Evolutionary conservation across 2,113 vertebrate species (phyloP).

Genomic region (Mus musculus): DNA sequence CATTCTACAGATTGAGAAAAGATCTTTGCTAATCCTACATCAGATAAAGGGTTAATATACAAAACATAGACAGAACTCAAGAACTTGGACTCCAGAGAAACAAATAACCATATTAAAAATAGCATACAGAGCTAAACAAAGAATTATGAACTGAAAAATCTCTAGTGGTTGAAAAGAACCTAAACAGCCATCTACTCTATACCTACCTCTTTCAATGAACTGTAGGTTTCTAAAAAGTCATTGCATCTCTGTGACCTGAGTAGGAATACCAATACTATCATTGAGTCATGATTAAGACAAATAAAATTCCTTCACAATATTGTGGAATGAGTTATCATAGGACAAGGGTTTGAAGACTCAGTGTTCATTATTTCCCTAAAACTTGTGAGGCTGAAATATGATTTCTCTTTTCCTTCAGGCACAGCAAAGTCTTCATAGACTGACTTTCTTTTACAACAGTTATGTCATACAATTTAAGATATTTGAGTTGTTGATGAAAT

Average conservation of each 20-base stretch:
- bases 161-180: no score
- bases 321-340: neutral
- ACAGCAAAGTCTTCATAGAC: neutral
- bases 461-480: slow-evolving; percentile 42
- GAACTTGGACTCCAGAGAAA: no score
- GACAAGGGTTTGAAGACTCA: neutral
- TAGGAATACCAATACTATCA: neutral
- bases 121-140: no score
- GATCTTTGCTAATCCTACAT: no score
- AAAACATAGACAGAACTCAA: no score
- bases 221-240: neutral
- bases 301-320: neutral
- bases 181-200: neutral
- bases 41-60: no score
- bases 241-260: neutral
- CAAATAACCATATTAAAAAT: no score
- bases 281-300: neutral
- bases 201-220: neutral
- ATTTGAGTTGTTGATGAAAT: slow-evolving; percentile 35
- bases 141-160: no score
- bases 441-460: slow-evolving; percentile 7
- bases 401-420: slow-evolving; percentile 15
- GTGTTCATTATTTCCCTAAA: slow-evolving; percentile 6
- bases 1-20: no score
- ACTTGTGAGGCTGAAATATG: slow-evolving; percentile 20